Percentiles rank a stretch among this genome's conserved stretches.
Conservation (phyloP, 2,113 vertebrate genomes). For the Rhinopithecus roxellana region DNA sequence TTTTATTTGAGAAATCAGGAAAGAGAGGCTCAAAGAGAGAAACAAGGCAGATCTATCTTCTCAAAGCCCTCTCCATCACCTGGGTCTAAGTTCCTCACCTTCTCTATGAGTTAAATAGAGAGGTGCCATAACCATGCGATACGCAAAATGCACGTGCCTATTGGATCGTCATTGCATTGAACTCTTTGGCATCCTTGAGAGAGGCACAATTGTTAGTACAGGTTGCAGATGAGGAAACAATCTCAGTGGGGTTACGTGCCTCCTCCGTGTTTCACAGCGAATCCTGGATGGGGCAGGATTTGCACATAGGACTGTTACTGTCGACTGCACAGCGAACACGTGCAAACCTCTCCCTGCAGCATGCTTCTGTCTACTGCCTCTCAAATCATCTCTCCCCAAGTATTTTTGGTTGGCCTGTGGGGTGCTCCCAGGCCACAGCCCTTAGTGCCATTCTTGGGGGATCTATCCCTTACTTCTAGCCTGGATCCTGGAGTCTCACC, state of each 20-base stretch:
- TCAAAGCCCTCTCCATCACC: too few relatives aligned
- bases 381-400: not conserved
- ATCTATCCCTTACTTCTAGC: not conserved
- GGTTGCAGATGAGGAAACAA: not conserved
- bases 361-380: not conserved
- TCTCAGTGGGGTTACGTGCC: not conserved
- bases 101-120: not conserved
- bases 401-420: not conserved
- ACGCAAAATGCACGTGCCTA: not conserved
- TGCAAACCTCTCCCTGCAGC: rapidly evolving
- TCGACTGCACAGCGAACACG: rapidly evolving
- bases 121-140: not conserved
- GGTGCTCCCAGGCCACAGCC: not conserved
- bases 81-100: not conserved
- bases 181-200: not conserved
- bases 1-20: not conserved
- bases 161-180: too few relatives aligned
- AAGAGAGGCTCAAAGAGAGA: not conserved
- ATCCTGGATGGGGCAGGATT: not conserved
- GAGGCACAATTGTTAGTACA: not conserved
- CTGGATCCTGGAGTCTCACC: not conserved
- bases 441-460: not conserved
- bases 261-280: not conserved
- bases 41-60: too few relatives aligned
- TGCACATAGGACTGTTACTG: not conserved